Evolutionary conservation across 2,888 invertebrate species (phyloP).

Genomic region (Andrena flavipes): DNA sequence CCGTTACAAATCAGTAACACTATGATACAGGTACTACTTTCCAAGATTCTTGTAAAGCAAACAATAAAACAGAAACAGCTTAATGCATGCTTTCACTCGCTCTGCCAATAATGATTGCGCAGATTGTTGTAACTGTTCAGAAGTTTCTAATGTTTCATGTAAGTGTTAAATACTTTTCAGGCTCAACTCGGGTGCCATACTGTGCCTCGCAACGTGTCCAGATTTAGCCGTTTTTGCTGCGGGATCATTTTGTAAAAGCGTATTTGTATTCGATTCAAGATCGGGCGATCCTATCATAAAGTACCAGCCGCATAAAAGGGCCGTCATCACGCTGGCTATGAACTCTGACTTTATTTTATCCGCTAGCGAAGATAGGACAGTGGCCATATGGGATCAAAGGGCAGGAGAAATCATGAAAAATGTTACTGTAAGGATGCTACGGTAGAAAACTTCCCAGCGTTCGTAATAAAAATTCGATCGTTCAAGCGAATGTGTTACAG

Average conservation of each 20-base stretch:
- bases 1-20: constrained; percentile 3
- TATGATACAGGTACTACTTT: background rate
- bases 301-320: constrained; percentile 86
- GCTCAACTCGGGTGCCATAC: constrained; percentile 86
- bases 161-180: constrained; percentile 66
- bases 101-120: constrained; percentile 43
- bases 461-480: background rate
- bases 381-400: constrained; percentile 87
- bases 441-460: background rate
- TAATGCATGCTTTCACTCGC: constrained; percentile 48
- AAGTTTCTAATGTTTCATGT: background rate
- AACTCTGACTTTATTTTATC: constrained; percentile 86
- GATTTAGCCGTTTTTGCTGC: constrained; percentile 85
- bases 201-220: constrained; percentile 85
- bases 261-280: constrained; percentile 86
- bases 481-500: constrained; percentile 62
- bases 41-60: constrained; percentile 1
- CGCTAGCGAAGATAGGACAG: constrained; percentile 87
- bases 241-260: constrained; percentile 86
- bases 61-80: constrained; percentile 7
- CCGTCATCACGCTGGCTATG: constrained; percentile 85
- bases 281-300: constrained; percentile 83
- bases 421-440: constrained; percentile 69
- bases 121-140: background rate
- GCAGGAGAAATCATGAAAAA: constrained; percentile 85